Evolutionary conservation across 2,797 vertebrate genomes (phyloP), one percentile per base, ranked within the genome.

Genomic region (Chaetodon trifasciatus): DNA sequence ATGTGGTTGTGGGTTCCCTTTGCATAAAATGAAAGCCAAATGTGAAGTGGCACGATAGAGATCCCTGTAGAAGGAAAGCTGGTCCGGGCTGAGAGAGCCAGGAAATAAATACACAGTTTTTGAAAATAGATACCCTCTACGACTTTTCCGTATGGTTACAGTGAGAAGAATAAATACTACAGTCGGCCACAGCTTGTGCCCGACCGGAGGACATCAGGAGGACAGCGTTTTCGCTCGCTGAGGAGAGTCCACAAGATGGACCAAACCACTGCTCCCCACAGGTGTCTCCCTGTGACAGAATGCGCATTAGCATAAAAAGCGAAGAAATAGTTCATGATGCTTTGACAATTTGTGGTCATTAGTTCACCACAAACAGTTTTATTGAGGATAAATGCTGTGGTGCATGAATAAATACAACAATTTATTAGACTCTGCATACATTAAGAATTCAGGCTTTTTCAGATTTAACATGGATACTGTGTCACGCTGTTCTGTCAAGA

Each of bases 11-110:
- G 81, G 71, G 50, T 72, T 81, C 64, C 68, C 62, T 69, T 74
- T 79, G 69, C 83, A 79, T 71, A 79, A 92, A 86, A 91, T 82
- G 61, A 91, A 91, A 88, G 81, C 85, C 75, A 86, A 84, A 91
- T 89, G 88, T 86, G 70, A 85, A 82, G 76, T 81, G 76, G 78
- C 70, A 80, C 21, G 56, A 62, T 37, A 69, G 63, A 82, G 82
- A 86, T 82, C 64, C 50, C 44, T 70, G 79, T 40, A 53, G 63
- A 77, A 70, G 71, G n/a, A 69, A 71, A 64, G 58, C 71, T 68
- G 73, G 79, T 75, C 68, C 50, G 62, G 39, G 23, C 44, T 39
- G 60, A 84, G 73, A 10, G 49, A 68, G 67, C 77, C 78, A 75
- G 78, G 83, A 87, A 88, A 92, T 88, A 87, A 83, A 86, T 81